phyloP scores from a whole-genome alignment of 1,140 invertebrate genomes.

The Drosophila tristis region DNA sequence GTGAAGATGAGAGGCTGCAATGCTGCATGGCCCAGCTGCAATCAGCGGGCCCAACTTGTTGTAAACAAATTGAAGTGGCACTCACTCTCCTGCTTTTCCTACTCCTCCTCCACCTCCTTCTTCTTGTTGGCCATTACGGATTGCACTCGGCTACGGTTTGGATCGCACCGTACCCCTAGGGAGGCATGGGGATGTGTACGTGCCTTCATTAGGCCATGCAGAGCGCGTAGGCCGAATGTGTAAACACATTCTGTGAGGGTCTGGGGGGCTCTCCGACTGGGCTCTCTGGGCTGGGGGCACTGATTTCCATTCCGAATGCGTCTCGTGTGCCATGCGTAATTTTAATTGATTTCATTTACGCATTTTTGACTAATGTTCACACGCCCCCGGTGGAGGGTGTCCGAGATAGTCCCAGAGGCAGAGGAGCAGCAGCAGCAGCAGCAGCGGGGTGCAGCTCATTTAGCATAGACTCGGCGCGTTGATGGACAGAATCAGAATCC shows the following conservation, averaged over 20 bases:
- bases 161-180: slow-evolving; percentile 35
- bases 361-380: slow-evolving; percentile 73
- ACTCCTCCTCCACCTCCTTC: neutral
- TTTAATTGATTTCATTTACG: slow-evolving; percentile 79
- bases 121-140: slow-evolving; percentile 46
- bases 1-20: neutral
- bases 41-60: slow-evolving; percentile 64
- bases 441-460: slow-evolving; percentile 61
- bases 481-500: slow-evolving; percentile 56
- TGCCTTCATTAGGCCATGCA: slow-evolving; percentile 73
- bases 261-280: no score
- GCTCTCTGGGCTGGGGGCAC: neutral
- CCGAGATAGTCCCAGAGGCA: neutral
- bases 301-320: slow-evolving; percentile 46
- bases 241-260: slow-evolving; percentile 39
- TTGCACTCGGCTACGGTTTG: slow-evolving; percentile 40
- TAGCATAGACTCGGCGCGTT: slow-evolving; percentile 67
- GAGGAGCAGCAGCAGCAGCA: no score
- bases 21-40: slow-evolving; percentile 33
- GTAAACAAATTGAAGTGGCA: slow-evolving; percentile 76
- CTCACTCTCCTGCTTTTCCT: slow-evolving; percentile 15
- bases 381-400: slow-evolving; percentile 20
- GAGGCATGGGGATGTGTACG: slow-evolving; percentile 44
- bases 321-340: slow-evolving; percentile 68
- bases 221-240: slow-evolving; percentile 61